phyloP scores from a whole-genome alignment of 2,888 invertebrate species.

The Yponomeuta sedellus region DNA sequence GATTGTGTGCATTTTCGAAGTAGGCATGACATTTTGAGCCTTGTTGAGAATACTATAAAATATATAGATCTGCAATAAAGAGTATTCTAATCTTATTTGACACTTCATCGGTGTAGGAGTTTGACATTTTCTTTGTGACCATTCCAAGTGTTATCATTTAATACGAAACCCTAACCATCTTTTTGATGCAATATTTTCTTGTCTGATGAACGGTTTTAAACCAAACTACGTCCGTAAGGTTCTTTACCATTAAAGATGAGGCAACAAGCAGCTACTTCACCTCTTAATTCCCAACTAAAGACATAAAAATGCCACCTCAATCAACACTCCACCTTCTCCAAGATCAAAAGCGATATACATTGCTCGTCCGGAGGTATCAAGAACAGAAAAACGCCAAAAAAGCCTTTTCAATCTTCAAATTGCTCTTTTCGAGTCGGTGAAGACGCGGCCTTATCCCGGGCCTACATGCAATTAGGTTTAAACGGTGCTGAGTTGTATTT shows the following conservation, averaged over 20 bases:
- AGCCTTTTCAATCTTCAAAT: slow-evolving; percentile 9
- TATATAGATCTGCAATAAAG: no score
- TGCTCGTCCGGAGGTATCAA: slow-evolving; percentile 6
- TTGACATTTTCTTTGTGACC: no score
- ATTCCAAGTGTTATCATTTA: no score
- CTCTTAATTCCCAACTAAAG: neutral
- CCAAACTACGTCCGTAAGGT: no score
- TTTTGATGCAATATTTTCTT: no score
- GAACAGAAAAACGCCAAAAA: slow-evolving; percentile 7
- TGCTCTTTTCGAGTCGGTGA: slow-evolving; percentile 12
- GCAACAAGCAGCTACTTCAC: neutral
- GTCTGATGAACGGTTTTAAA: no score
- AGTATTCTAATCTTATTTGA: no score
- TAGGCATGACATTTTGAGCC: no score
- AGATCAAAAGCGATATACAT: slow-evolving; percentile 10
- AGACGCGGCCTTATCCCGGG: slow-evolving; percentile 12
- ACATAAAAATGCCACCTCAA: slow-evolving; percentile 3
- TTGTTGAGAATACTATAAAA: no score
- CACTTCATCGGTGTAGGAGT: no score
- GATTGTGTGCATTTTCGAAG: no score
- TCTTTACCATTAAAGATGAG: neutral
- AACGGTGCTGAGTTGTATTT: slow-evolving; percentile 35
- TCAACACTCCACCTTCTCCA: neutral
- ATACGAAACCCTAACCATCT: no score
- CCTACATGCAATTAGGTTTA: slow-evolving; percentile 18